phyloP scores from a whole-genome alignment of 2,113 vertebrate species.

The Asarcornis scutulata region DNA sequence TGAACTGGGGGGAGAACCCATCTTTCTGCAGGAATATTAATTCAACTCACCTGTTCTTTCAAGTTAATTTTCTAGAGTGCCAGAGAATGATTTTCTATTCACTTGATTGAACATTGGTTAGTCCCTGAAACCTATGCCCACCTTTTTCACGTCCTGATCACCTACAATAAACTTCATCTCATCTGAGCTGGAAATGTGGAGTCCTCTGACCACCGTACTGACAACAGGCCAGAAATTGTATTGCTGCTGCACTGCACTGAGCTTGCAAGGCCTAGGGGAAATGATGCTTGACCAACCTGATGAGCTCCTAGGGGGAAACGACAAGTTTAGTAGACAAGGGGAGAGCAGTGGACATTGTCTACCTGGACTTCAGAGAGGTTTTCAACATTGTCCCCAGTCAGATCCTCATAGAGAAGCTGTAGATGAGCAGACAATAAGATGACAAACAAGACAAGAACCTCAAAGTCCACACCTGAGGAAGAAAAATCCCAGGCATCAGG shows the following conservation, averaged over 20 bases:
- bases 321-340: too few species aligned
- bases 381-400: too few species aligned
- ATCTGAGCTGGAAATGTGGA: not conserved
- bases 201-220: not conserved
- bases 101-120: not conserved
- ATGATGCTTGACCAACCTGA: too few species aligned
- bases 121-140: not conserved
- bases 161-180: not conserved
- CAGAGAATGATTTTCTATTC: not conserved
- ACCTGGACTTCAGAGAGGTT: too few species aligned
- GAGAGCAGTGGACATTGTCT: too few species aligned
- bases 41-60: not conserved
- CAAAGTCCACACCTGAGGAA: too few species aligned
- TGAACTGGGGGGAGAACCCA: not conserved
- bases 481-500: too few species aligned
- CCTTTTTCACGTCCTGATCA: not conserved
- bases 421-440: too few species aligned
- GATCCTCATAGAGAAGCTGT: too few species aligned
- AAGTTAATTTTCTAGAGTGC: not conserved
- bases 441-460: too few species aligned
- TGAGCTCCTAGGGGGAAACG: too few species aligned
- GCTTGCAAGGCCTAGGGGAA: not conserved
- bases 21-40: not conserved
- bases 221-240: not conserved
- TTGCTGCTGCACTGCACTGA: not conserved